Evolutionary conservation across 2,888 invertebrate species (phyloP).

Genomic region (Pachycephus smyrnensis): DNA sequence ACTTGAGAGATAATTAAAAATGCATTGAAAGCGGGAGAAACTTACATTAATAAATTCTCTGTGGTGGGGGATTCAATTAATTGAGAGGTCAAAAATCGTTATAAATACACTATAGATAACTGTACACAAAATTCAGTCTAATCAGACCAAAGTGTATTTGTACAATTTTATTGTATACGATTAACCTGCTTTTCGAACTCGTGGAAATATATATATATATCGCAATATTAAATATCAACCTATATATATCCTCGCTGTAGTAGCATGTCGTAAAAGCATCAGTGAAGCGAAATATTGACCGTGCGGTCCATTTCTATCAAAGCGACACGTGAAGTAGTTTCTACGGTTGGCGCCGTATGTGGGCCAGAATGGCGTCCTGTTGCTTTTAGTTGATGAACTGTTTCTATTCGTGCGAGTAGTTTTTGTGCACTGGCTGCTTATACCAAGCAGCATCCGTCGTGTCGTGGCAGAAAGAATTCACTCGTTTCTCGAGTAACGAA

Average conservation of each 20-base stretch:
- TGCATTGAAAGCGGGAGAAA: background rate
- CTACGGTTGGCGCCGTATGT: constrained; percentile 13
- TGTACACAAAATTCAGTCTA: too few species aligned
- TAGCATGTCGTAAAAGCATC: background rate
- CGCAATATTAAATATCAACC: too few species aligned
- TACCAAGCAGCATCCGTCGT: background rate
- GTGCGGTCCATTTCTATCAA: background rate
- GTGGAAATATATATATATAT: too few species aligned
- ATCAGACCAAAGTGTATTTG: too few species aligned
- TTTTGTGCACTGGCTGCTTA: background rate
- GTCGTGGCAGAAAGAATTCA: background rate
- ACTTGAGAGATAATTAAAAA: background rate
- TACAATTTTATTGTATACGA: background rate
- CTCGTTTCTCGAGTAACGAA: background rate
- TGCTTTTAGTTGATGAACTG: constrained; percentile 59
- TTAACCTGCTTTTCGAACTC: background rate
- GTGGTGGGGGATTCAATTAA: too few species aligned
- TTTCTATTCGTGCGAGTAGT: constrained; percentile 36
- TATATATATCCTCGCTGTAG: background rate
- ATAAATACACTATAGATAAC: too few species aligned
- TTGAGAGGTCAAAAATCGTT: too few species aligned
- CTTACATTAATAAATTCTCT: background rate
- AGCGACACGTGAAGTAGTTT: background rate
- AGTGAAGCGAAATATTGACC: background rate
- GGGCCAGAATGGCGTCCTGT: constrained; percentile 43